phyloP scores from a whole-genome alignment of 2,797 vertebrate species.

The Potorous gilbertii region DNA sequence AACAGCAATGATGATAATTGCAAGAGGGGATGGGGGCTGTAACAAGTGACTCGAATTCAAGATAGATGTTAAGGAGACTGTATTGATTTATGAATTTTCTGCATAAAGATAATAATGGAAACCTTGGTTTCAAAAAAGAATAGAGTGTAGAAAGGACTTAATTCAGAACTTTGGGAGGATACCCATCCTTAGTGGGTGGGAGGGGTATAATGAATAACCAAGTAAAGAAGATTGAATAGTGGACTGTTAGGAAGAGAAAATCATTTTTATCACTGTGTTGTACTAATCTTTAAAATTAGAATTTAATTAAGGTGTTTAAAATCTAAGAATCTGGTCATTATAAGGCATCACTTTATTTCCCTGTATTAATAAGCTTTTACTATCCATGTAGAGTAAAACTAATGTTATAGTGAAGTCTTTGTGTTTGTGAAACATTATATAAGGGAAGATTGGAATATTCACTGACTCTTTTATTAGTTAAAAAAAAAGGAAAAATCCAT shows the following conservation, averaged over 20 bases:
- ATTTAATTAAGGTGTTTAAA: slow-evolving; percentile 5
- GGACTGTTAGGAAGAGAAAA: background rate
- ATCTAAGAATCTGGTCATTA: background rate
- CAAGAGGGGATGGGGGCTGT: background rate
- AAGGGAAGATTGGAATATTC: background rate
- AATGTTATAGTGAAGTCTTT: slow-evolving; percentile 18
- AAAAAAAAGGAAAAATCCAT: background rate
- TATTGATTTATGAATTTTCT: background rate
- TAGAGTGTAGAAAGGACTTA: background rate
- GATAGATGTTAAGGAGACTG: background rate
- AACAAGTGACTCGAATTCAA: background rate
- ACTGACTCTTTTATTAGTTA: background rate
- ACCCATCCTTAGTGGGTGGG: background rate
- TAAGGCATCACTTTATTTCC: background rate
- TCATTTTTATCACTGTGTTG: background rate
- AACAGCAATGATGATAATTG: background rate
- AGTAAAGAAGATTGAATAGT: background rate
- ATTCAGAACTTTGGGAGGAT: background rate
- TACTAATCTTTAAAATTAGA: slow-evolving; percentile 22
- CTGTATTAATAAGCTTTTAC: background rate
- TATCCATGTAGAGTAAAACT: background rate
- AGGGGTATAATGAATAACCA: background rate
- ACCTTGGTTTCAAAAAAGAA: background rate
- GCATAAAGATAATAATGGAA: background rate
- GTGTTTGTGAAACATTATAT: background rate